Evolutionary conservation across 1,140 invertebrate genomes (phyloP), one percentile per base, ranked within the genome.

Genomic region (Drosophila lowei): DNA sequence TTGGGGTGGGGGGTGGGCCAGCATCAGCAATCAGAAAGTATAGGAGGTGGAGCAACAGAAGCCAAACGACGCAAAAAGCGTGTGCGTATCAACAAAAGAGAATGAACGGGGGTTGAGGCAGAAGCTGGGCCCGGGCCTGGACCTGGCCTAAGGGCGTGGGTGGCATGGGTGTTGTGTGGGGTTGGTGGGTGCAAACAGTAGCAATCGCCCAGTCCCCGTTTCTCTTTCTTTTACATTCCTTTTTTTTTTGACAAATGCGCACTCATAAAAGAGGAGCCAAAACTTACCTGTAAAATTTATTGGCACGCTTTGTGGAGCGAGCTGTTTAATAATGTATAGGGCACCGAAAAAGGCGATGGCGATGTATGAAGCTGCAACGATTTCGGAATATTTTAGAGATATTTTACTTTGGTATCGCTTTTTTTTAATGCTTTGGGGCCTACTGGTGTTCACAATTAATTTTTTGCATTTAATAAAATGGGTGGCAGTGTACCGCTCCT

Each of bases 201-300:
- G 65, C 71, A 79, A 25, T 57, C 58, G 42, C 11, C 44, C 15
- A 34, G 60, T 46, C 57, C 54, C 21, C 30, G 30, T 16, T 47
- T n/a, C 54, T 64, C 48, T 47, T 70, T 81, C 38, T 67, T 67
- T 62, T 75, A 34, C 30, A 34, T 34, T 57, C 67, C 57, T 57
- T n/a, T 43, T 7, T 15, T 41, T 58, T 66, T 57, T 66, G 25
- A 84, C 77, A 72, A 79, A 78, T 83, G 72, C 62, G 55, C 25
- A 50, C 13, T 28, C 9, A 47, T 58, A 15, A 64, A 79, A 81
- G 73, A 77, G 74, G 77, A 77, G 62, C 58, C 71, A 67, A 74
- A 88, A 73, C 81, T 88, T 88, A 86, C 81, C 81, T 88, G 73
- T 64, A 72, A 81, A 75, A 77, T 13, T 4, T 74, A 67, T 80